Evolutionary conservation across 2,113 vertebrate species (phyloP).

Genomic region (Pluvialis apricaria): DNA sequence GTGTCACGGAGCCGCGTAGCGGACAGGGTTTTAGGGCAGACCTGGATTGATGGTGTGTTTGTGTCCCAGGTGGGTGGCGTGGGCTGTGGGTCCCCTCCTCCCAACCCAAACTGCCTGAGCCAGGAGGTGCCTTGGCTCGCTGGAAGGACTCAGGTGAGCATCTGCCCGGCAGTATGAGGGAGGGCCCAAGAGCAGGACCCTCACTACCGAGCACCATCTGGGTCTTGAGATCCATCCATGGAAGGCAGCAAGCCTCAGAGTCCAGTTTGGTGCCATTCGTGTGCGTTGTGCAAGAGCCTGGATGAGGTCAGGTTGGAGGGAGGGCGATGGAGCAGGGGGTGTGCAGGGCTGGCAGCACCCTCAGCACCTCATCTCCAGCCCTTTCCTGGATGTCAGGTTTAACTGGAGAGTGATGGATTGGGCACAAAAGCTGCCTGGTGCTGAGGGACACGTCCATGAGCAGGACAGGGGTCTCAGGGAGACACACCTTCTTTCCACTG

Average conservation of each 20-base stretch:
- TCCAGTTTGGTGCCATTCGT: neutral
- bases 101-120: neutral
- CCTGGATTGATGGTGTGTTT: neutral
- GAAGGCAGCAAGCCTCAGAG: neutral
- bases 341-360: neutral
- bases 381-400: neutral
- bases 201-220: fast-evolving
- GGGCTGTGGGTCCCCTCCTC: neutral
- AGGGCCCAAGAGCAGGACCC: too few species aligned
- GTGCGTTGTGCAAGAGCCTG: neutral
- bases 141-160: neutral
- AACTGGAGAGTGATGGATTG: neutral
- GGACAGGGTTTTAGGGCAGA: neutral
- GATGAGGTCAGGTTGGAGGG: too few species aligned
- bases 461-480: neutral
- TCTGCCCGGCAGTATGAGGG: neutral
- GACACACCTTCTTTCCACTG: neutral
- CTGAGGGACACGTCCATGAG: neutral
- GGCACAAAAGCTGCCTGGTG: constrained; percentile 13
- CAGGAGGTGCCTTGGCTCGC: neutral
- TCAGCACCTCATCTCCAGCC: neutral
- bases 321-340: neutral
- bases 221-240: neutral
- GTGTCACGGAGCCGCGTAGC: neutral
- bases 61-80: too few species aligned